Evolutionary conservation across 2,113 vertebrate genomes (phyloP), one percentile per base, ranked within the genome.

Genomic region (sheep (Ovis aries)): DNA sequence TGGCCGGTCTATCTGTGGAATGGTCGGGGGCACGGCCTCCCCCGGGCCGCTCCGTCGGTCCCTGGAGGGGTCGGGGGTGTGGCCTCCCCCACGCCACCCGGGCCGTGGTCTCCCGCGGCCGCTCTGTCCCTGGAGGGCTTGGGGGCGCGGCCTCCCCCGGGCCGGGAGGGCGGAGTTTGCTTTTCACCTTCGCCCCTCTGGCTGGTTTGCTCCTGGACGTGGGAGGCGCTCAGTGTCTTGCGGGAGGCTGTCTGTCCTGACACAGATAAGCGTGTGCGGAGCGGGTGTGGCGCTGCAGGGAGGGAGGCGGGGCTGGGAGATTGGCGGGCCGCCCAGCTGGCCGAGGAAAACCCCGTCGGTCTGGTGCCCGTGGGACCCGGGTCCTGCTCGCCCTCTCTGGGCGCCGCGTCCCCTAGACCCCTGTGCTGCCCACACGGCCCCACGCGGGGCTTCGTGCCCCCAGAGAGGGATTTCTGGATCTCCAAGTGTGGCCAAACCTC

Each of bases 381-480:
- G 29, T 55, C 36, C 67, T 17, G 43, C 77, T 40, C 31, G 16
- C 59, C 9, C 3, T 14, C 7, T 80, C 71, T 25, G 36, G 23
- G 36, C 3, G 11, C 36, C 27, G 71, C 11, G 3, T 13, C 71
- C 36, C 36, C 5, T 27, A 7, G 71, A 27, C 40, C 71, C 71
- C 71, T 27, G 71, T 43, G 71, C 71, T 77, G 71, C 40, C 71
- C 71, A 27, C 36, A 2, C 0, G 5, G 8, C 36, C 64, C 52
- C n/a, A 52, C 1, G 29, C 14, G n/a, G 31, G 2, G 13, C 16
- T 50, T 45, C 6, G 0, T 89, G 12, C 13, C 9, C 50, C 27
- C 23, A 7, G 40, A 83, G 52, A 40, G 43, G 33, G 11, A 1
- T 59, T 55, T 80, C 31, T n/a, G 5, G 59, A 6, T 36, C 31